phyloP scores from a whole-genome alignment of 2,797 vertebrate species.

The Schizopygopsis pylzovi region DNA sequence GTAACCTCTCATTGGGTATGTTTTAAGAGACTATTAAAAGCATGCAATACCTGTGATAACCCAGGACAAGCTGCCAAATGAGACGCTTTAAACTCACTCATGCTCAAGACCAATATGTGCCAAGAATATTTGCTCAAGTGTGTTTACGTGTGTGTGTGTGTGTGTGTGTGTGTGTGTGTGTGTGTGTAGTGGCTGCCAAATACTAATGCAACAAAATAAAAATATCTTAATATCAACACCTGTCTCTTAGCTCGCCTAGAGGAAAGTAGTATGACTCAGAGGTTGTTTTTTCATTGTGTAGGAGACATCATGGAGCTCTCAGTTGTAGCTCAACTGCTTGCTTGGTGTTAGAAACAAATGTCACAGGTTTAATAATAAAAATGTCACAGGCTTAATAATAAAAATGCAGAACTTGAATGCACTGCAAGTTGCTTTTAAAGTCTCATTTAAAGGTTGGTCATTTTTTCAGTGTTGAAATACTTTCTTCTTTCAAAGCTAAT shows the following conservation, averaged over 20 bases:
- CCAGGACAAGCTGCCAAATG: neutral
- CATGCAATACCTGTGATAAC: conserved; percentile 28
- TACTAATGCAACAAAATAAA: neutral
- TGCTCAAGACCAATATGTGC: neutral
- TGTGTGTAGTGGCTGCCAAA: neutral
- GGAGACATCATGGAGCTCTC: neutral
- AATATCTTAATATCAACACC: conserved; percentile 33
- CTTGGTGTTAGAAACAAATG: conserved; percentile 22
- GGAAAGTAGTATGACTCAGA: neutral
- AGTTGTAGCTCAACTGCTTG: neutral
- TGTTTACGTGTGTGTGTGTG: neutral
- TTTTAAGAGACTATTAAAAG: conserved; percentile 13
- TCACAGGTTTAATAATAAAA: conserved; percentile 9
- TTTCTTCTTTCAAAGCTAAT: neutral
- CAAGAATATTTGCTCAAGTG: conserved; percentile 23
- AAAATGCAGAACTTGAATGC: neutral
- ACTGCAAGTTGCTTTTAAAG: neutral
- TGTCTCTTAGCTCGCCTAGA: conserved; percentile 27
- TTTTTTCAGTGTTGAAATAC: neutral
- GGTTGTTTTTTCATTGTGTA: neutral
- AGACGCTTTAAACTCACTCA: conserved; percentile 8
- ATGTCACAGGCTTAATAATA: neutral
- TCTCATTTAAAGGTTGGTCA: too few relatives aligned
- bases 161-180: neutral
- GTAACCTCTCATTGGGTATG: neutral